phyloP scores from a whole-genome alignment of 2,888 invertebrate species.

The Drosophila peninsularis region DNA sequence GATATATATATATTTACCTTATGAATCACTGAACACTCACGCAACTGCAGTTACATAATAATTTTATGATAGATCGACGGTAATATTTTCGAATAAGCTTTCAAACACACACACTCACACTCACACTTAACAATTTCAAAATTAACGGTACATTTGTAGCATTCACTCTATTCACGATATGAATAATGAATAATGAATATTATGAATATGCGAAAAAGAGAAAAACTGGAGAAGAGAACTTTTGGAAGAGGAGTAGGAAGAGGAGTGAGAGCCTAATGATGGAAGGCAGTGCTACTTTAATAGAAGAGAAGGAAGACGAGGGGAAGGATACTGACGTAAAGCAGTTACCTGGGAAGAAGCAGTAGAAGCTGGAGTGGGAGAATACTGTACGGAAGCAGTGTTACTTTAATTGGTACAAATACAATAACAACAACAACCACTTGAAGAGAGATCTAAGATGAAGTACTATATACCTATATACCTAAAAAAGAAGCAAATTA shows the following conservation, averaged over 20 bases:
- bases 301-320: not conserved
- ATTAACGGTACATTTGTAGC: conserved; percentile 51
- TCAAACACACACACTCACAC: conserved; percentile 15
- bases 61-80: conserved; percentile 38
- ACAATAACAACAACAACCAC: conserved; percentile 61
- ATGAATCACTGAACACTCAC: conserved; percentile 49
- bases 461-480: conserved; percentile 75
- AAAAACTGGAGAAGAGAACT: not conserved
- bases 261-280: not conserved
- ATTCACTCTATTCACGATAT: conserved; percentile 12
- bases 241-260: not conserved
- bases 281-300: not conserved
- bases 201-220: conserved; percentile 18
- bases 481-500: conserved; percentile 63
- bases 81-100: conserved; percentile 43
- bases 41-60: conserved; percentile 35
- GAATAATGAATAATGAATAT: conserved; percentile 26
- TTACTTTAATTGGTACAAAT: conserved; percentile 78
- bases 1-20: conserved; percentile 64
- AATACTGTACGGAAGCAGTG: conserved; percentile 26
- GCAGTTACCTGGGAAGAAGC: not conserved
- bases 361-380: not conserved
- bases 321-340: conserved; percentile 13
- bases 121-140: conserved; percentile 44
- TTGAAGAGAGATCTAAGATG: conserved; percentile 13